Conservation (phyloP, 2,888 invertebrate species). For the Azorinus chamasolen region DNA sequence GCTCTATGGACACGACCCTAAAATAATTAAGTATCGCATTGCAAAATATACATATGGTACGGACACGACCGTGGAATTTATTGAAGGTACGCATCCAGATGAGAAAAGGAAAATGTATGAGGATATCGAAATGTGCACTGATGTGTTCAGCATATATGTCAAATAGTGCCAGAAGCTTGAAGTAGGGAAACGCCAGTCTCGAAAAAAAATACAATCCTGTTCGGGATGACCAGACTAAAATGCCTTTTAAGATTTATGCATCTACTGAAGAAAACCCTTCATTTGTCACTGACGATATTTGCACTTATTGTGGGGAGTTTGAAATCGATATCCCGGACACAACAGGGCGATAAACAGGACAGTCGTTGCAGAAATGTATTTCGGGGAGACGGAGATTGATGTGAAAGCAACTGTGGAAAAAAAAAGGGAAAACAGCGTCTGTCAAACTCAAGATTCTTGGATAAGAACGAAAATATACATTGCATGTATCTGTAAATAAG, state of each 20-base stretch:
- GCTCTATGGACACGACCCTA: conserved; percentile 58
- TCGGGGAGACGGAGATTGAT: conserved; percentile 34
- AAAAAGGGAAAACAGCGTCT: too few species aligned
- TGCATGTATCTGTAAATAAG: too few species aligned
- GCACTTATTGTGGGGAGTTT: conserved; percentile 25
- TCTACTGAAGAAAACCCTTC: conserved; percentile 24
- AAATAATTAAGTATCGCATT: conserved; percentile 44
- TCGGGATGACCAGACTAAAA: conserved; percentile 4
- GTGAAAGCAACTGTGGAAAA: conserved; percentile 19
- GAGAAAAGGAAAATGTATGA: conserved; percentile 14
- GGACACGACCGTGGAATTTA: conserved; percentile 15
- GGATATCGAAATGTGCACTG: conserved; percentile 29
- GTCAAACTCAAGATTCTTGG: too few species aligned
- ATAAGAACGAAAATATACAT: too few species aligned
- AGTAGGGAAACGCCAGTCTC: conserved; percentile 16
- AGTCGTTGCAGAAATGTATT: conserved; percentile 25
- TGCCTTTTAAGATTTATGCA: conserved; percentile 28
- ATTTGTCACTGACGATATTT: conserved; percentile 27
- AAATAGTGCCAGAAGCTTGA: conserved; percentile 30
- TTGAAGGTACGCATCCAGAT: conserved; percentile 42
- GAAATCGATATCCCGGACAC: conserved; percentile 14
- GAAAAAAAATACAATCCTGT: conserved; percentile 24
- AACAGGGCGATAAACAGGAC: conserved; percentile 6
- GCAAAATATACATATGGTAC: conserved; percentile 66
- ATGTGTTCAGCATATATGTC: conserved; percentile 36